Conservation (phyloP, 2,888 invertebrate species). For the Melanostoma scalare region DNA sequence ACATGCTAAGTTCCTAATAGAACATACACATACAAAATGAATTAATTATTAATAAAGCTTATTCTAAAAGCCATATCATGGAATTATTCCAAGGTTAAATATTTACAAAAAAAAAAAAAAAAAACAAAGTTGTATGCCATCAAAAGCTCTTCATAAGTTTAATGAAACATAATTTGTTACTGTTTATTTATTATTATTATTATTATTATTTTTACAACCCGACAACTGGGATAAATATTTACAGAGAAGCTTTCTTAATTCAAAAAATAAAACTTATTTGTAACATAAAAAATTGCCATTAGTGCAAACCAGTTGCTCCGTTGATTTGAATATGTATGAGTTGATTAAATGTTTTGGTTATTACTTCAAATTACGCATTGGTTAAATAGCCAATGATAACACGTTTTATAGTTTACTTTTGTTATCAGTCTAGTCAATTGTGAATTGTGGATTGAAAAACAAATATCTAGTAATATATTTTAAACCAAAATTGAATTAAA, state of each 20-base stretch:
- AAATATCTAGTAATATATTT: conserved; percentile 5
- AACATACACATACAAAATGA: conserved; percentile 16
- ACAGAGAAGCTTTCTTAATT: conserved; percentile 12
- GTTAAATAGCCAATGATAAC: too few relatives aligned
- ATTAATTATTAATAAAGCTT: conserved; percentile 2
- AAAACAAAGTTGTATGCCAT: conserved; percentile 9
- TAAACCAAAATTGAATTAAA: neutral
- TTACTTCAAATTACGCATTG: neutral
- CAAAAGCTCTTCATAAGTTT: neutral
- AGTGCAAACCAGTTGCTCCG: conserved; percentile 34
- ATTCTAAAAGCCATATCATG: conserved; percentile 11
- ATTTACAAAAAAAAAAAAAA: conserved; percentile 26
- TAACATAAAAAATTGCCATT: neutral
- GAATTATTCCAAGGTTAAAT: neutral
- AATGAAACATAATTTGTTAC: conserved; percentile 17
- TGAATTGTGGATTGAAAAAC: conserved; percentile 4
- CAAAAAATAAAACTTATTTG: conserved; percentile 20
- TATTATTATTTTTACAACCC: conserved; percentile 15
- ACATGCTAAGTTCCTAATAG: conserved; percentile 6
- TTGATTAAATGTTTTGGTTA: conserved; percentile 20
- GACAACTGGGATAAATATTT: conserved; percentile 40
- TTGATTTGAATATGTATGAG: neutral
- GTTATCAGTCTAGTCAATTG: conserved; percentile 48
- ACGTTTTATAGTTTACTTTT: neutral
- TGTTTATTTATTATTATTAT: conserved; percentile 6